phyloP scores from a whole-genome alignment of 2,113 vertebrate genomes.

The Symphodus melops region DNA sequence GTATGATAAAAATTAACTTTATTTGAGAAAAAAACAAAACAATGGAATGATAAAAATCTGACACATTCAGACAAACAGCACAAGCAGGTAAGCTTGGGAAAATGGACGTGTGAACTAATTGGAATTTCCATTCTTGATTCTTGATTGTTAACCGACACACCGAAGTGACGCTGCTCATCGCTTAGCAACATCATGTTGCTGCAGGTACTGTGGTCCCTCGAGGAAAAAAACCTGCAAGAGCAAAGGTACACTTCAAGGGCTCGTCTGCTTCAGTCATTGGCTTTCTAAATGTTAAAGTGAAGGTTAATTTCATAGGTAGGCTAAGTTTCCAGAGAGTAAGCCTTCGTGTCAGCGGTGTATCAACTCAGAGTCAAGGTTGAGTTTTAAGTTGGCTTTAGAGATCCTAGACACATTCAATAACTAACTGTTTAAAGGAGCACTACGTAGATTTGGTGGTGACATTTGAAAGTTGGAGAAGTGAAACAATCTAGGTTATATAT shows the following conservation, averaged over 20 bases:
- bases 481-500: no score
- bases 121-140: constrained; percentile 47
- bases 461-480: no score
- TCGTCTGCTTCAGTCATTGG: constrained; percentile 21
- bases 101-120: constrained; percentile 9
- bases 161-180: constrained; percentile 15
- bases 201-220: constrained; percentile 63
- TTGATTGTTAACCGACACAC: constrained; percentile 8
- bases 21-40: constrained; percentile 61
- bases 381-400: background rate
- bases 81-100: constrained; percentile 17
- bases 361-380: background rate
- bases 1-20: constrained; percentile 54
- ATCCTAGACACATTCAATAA: background rate
- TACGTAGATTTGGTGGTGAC: no score
- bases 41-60: constrained; percentile 69
- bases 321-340: constrained; percentile 24
- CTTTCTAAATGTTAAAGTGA: constrained; percentile 14
- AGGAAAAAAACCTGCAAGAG: constrained; percentile 54
- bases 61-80: constrained; percentile 27
- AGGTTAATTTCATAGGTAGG: constrained; percentile 10
- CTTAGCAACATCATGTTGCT: constrained; percentile 47
- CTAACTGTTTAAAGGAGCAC: no score
- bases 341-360: background rate
- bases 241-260: constrained; percentile 15